Evolutionary conservation across 2,113 vertebrate genomes (phyloP), one percentile per base, ranked within the genome.

Genomic region (Labrus mixtus): DNA sequence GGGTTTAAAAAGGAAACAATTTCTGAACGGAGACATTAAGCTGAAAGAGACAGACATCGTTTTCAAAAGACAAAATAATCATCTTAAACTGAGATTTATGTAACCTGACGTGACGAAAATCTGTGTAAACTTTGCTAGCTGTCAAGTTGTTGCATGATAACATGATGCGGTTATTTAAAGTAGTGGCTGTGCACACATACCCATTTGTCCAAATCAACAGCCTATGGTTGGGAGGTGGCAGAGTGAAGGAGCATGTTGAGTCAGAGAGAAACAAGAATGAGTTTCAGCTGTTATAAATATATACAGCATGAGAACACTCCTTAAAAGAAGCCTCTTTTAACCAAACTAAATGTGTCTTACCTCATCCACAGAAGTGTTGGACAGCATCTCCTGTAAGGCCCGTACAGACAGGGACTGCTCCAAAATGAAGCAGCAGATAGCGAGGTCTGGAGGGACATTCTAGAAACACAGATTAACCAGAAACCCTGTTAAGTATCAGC

Each of bases 401-500:
- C 97, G 93, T 9, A 98, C 97, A 0, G 97, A 98, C 53, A 98
- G 91, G 0, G 97, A 98, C 91, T 98, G 97, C 91, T 97, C 96
- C 96, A 98, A 82, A 79, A 94, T 91, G 77, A 97, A 96, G 93
- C 95, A 96, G 85, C 96, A 98, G 91, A 98, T 96, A 0, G 97
- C 96, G 69, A 98, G 93, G 55, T 98, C 96, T 3, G 97, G 97
- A 63, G 96, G 97, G 43, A 96, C 95, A 88, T 97, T 97, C 97
- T 97, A n/a, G 82, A 80, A 87, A 87, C 19, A 62, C 36, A 82
- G 57, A 11, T 65, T 2, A 54, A n/a, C 1, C n/a, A 39, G 68
- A 4, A n/a, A 20, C 57, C 20, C 23, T 11, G 10, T 6, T 23
- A 41, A 37, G 10, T 0, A 59, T 36, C 0, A 15, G 17, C 16